Evolutionary conservation across 2,888 invertebrate genomes (phyloP), one percentile per base, ranked within the genome.

Genomic region (Pilophorus perplexus): DNA sequence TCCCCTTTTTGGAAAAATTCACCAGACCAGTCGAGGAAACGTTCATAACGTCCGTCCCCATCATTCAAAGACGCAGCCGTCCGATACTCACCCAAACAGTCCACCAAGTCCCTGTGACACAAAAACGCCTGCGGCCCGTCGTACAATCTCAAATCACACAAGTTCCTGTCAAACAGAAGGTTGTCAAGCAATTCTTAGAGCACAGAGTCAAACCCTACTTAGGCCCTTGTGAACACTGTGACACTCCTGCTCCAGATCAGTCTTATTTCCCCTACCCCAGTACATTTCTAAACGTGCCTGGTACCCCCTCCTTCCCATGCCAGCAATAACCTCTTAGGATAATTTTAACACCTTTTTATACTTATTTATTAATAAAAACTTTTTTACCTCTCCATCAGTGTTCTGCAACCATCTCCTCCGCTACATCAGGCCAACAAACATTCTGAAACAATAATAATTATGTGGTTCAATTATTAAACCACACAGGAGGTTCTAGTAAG

Each of bases 21-120:
- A 64, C 55, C 16, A 52, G 69, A 1, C 50, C 67, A 3, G 66
- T 68, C 16, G 65, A 66, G n/a, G 67, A 69, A 25, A 52, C 62
- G 0, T 55, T 66, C 57, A 66, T 66, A 33, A 64, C 38, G 3
- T 46, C 60, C 38, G 55, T 69, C 6, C 69, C 69, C 12, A 27
- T 69, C n/a, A 10, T 46, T 3, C 48, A 68, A 38, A 62, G 40
- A 33, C 42, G 25, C 46, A 55, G 44, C 22, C 54, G 69, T 2
- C 69, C 69, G 3, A 62, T 69, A 4, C 54, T 62, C 14, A 57
- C 60, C 12, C 37, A 59, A 22, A 44, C 33, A 14, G 55, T 67
- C 5, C 62, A 46, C 22, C 50, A 65, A 20, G 67, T 69, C 5
- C 69, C 69, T 6, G 60, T 69, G 3, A 42, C 67, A 33, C 54